These are phyloP conservation scores for Hypotaenidia philippensis DNA, from an alignment of 2,797 vertebrate genomes.

Conservation along the genomic window DNA sequence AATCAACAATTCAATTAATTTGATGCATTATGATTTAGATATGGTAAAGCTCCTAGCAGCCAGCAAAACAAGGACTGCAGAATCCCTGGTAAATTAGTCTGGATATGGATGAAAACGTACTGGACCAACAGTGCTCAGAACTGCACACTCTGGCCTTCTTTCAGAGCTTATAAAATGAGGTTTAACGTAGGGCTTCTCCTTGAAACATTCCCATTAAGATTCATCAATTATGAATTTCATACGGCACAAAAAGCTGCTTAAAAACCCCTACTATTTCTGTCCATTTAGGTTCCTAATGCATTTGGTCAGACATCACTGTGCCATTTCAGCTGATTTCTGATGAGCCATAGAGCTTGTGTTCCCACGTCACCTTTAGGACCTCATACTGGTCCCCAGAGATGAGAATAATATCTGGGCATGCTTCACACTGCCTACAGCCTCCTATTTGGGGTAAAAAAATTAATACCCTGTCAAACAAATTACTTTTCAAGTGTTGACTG, in stretches of 20 bases:
- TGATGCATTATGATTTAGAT: not conserved
- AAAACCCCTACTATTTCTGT: not conserved
- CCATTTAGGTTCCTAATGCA: not conserved
- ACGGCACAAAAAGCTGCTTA: not conserved
- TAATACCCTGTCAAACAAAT: not conserved
- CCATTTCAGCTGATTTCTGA: not conserved
- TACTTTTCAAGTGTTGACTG: not conserved
- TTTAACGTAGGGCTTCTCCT: not conserved
- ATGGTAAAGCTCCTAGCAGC: not conserved
- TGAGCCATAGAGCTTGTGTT: not conserved
- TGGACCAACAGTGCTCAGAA: not conserved
- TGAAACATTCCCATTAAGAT: conserved; percentile 17
- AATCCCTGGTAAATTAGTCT: not conserved
- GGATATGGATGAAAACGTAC: not conserved
- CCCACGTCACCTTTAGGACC: not conserved
- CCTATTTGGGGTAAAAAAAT: not conserved
- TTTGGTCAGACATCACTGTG: not conserved
- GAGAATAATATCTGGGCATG: not conserved
- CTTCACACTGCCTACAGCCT: not conserved
- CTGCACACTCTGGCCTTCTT: not conserved
- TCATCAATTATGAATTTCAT: not conserved
- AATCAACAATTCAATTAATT: not conserved
- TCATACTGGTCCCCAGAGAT: not conserved
- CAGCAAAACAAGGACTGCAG: not conserved
- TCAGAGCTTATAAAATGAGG: not conserved